These are phyloP conservation scores for Petrolisthes cinctipes DNA, from an alignment of 2,888 invertebrate species.

Conservation along the genomic window DNA sequence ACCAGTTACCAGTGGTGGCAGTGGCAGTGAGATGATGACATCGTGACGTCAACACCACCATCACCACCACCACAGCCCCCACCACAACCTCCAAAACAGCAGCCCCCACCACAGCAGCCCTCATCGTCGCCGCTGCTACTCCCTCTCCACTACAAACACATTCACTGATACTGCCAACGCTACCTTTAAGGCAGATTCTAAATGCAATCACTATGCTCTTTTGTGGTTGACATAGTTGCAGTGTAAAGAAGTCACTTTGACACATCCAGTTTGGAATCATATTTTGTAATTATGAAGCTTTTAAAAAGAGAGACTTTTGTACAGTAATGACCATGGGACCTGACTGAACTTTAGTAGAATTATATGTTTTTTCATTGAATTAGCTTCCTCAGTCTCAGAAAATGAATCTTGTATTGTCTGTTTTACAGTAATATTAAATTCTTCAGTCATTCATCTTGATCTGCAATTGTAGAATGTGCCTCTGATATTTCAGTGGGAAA, in stretches of 20 bases:
- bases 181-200: constrained; percentile 52
- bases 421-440: constrained; percentile 37
- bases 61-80: constrained; percentile 43
- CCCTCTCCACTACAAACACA: constrained; percentile 51
- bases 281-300: constrained; percentile 53
- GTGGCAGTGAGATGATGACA: constrained; percentile 63
- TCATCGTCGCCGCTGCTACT: constrained; percentile 55
- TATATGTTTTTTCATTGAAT: constrained; percentile 43
- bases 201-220: constrained; percentile 49
- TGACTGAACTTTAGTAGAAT: constrained; percentile 54
- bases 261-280: constrained; percentile 45
- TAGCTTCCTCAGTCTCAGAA: constrained; percentile 44
- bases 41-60: constrained; percentile 63
- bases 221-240: constrained; percentile 54
- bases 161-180: constrained; percentile 45
- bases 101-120: constrained; percentile 35
- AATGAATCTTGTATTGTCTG: constrained; percentile 44
- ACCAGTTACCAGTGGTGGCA: constrained; percentile 69
- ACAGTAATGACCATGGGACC: constrained; percentile 60
- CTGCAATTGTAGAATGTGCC: constrained; percentile 45
- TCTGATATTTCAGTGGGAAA: constrained; percentile 37
- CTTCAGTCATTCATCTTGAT: constrained; percentile 32
- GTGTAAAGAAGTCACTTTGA: constrained; percentile 44
- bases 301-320: constrained; percentile 51
- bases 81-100: constrained; percentile 28